These are phyloP conservation scores for Metopia argyrocephala DNA, from an alignment of 2,888 invertebrate genomes.

Conservation along the genomic window DNA sequence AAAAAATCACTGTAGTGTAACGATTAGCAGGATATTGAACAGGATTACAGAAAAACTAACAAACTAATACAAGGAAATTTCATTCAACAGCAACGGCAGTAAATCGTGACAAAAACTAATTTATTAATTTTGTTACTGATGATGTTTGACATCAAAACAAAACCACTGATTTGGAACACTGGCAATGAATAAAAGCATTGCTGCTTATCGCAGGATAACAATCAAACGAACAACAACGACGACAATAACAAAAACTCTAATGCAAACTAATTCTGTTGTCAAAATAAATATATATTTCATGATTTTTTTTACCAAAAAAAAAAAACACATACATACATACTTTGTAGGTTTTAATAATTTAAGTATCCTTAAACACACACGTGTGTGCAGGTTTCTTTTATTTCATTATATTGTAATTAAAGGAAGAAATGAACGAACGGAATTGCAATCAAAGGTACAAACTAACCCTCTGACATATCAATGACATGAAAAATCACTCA, in stretches of 20 bases:
- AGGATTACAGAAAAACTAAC: slow-evolving; percentile 40
- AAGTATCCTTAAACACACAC: no score
- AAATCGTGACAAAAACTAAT: slow-evolving; percentile 48
- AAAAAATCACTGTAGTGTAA: slow-evolving; percentile 42
- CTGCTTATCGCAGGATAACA: slow-evolving; percentile 30
- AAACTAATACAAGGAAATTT: not conserved
- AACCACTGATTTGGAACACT: slow-evolving; percentile 37
- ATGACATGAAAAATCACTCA: slow-evolving; percentile 43
- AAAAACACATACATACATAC: no score
- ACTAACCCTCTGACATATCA: not conserved
- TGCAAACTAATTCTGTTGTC: not conserved
- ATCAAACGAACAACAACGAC: not conserved
- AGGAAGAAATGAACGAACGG: not conserved
- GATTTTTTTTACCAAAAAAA: not conserved
- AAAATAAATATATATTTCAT: slow-evolving; percentile 2
- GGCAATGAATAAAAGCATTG: not conserved
- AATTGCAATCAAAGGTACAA: not conserved
- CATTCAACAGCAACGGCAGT: not conserved
- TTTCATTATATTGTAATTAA: not conserved
- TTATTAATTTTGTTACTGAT: slow-evolving; percentile 16
- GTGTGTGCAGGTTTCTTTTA: not conserved
- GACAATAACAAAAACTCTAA: not conserved
- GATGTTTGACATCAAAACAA: slow-evolving; percentile 29
- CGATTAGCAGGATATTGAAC: slow-evolving; percentile 37
- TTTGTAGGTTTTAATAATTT: no score